A percentile compares a stretch with the other conserved stretches of the same genome.
These are phyloP conservation scores for Capra hircus DNA, from an alignment of 2,113 vertebrate genomes.

Conservation along the genomic window DNA sequence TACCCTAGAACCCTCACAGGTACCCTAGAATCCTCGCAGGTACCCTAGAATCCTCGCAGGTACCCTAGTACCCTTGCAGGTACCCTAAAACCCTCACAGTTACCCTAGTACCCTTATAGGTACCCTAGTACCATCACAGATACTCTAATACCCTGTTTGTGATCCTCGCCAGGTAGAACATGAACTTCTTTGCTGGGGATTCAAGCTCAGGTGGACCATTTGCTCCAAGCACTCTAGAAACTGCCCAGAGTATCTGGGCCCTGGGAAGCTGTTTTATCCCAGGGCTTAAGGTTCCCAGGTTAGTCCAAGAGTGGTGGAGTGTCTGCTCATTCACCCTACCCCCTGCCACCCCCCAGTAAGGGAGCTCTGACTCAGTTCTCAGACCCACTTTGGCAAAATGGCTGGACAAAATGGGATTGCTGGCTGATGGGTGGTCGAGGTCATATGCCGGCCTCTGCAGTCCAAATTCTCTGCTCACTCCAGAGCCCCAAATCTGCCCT, in stretches of 20 bases:
- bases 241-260: neutral
- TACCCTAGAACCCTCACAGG: fast-evolving
- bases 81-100: fast-evolving
- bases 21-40: fast-evolving
- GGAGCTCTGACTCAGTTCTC: conserved; percentile 45
- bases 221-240: neutral
- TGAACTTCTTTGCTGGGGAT: neutral
- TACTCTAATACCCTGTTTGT: neutral
- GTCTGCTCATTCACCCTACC: neutral
- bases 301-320: neutral
- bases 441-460: conserved; percentile 23
- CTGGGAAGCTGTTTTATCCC: neutral
- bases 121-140: neutral
- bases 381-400: conserved; percentile 56
- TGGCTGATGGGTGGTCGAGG: conserved; percentile 56
- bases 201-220: neutral
- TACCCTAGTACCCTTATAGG: neutral
- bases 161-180: neutral
- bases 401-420: conserved; percentile 44
- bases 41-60: fast-evolving
- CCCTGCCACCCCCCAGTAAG: neutral
- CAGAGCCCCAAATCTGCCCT: neutral
- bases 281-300: neutral
- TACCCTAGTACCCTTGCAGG: neutral
- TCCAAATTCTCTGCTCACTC: neutral